phyloP scores from a whole-genome alignment of 2,797 vertebrate species.

The Phoebastria nigripes region DNA sequence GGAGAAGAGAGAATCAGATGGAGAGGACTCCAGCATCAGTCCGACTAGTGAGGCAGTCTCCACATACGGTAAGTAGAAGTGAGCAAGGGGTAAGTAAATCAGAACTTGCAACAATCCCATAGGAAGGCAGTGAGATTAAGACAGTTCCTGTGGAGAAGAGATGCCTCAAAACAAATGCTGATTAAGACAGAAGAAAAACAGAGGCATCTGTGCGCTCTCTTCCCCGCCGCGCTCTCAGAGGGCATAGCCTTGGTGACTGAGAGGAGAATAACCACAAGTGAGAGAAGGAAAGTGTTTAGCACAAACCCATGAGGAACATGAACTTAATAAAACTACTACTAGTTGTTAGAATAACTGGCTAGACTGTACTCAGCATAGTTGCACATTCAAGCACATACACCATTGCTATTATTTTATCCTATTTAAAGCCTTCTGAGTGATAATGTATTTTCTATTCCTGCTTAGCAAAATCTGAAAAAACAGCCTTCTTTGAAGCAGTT shows the following conservation, averaged over 20 bases:
- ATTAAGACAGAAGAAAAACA: neutral
- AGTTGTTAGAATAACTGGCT: neutral
- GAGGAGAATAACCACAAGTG: neutral
- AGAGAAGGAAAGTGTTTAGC: neutral
- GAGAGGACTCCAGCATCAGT: neutral
- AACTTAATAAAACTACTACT: neutral
- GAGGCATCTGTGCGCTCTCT: neutral
- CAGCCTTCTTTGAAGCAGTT: neutral
- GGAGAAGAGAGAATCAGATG: neutral
- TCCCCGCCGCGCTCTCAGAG: neutral
- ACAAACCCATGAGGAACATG: neutral
- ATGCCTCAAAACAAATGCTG: neutral
- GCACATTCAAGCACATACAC: neutral
- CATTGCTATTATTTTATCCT: neutral
- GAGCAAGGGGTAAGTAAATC: neutral
- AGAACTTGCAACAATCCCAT: neutral
- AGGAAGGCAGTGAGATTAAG: neutral
- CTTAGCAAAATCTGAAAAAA: neutral
- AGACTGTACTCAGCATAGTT: neutral
- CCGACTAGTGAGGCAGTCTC: neutral
- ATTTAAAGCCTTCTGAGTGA: neutral
- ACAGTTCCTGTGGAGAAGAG: neutral
- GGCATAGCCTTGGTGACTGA: neutral
- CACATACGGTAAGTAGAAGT: accelerated
- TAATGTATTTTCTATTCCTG: neutral